Evolutionary conservation across 2,888 invertebrate species (phyloP).

Genomic region (Apeira syringaria): DNA sequence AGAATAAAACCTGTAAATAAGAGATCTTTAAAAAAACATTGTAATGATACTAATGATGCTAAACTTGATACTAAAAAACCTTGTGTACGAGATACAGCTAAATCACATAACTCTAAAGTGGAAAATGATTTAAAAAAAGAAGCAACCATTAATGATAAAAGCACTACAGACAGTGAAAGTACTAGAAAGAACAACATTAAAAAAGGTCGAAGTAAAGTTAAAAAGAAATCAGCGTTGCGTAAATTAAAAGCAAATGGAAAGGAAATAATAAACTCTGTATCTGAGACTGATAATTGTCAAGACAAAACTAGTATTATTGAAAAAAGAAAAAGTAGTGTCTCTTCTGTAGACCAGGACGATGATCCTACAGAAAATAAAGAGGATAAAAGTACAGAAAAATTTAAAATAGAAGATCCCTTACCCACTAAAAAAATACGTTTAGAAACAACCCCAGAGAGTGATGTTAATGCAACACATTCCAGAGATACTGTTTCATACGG

Average conservation of each 20-base stretch:
- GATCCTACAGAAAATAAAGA: slow-evolving; percentile 52
- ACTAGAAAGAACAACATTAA: slow-evolving; percentile 59
- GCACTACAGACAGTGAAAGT: slow-evolving; percentile 55
- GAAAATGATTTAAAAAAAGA: slow-evolving; percentile 55
- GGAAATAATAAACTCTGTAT: slow-evolving; percentile 52
- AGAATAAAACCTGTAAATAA: slow-evolving; percentile 65
- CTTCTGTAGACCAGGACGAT: slow-evolving; percentile 68
- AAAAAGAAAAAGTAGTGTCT: slow-evolving; percentile 73
- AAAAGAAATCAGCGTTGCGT: slow-evolving; percentile 57
- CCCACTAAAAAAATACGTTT: slow-evolving; percentile 71
- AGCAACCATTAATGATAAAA: slow-evolving; percentile 59
- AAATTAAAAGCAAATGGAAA: slow-evolving; percentile 56
- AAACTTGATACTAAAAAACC: slow-evolving; percentile 72
- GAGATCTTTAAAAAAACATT: slow-evolving; percentile 67
- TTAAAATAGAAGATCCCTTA: slow-evolving; percentile 61
- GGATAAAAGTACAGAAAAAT: slow-evolving; percentile 56
- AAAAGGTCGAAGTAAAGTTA: slow-evolving; percentile 63
- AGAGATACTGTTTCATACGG: slow-evolving; percentile 55
- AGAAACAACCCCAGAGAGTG: slow-evolving; percentile 66
- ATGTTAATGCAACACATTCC: slow-evolving; percentile 64
- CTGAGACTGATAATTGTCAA: slow-evolving; percentile 61
- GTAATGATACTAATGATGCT: slow-evolving; percentile 60
- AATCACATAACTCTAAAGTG: slow-evolving; percentile 58
- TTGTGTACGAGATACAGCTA: slow-evolving; percentile 63
- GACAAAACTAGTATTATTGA: slow-evolving; percentile 73